Evolutionary conservation across 2,888 invertebrate genomes (phyloP).

Genomic region (Pristionchus arcanus): DNA sequence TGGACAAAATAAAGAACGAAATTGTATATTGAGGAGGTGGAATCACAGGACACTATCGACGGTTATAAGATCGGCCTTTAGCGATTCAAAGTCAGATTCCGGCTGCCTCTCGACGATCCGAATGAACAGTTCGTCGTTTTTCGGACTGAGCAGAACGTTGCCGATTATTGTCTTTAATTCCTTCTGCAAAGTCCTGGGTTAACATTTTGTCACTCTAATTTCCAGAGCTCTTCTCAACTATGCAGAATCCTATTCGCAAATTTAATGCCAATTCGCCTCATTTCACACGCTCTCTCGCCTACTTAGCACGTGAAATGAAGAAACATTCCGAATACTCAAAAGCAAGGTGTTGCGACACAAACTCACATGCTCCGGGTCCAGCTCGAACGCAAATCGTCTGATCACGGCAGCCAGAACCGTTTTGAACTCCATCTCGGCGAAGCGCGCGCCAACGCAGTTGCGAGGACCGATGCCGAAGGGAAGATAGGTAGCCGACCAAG

Average conservation of each 20-base stretch:
- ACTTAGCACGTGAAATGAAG: too few species aligned
- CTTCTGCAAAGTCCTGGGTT: neutral
- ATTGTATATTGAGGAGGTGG: too few species aligned
- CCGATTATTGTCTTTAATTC: neutral
- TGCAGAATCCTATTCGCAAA: too few species aligned
- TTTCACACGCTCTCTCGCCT: too few species aligned
- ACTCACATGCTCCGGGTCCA: slow-evolving; percentile 43
- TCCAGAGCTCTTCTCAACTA: too few species aligned
- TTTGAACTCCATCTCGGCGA: slow-evolving; percentile 56
- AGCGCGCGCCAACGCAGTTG: slow-evolving; percentile 54
- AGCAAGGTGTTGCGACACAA: too few species aligned
- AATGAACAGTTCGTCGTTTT: neutral
- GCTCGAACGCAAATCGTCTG: neutral
- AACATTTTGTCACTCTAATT: too few species aligned
- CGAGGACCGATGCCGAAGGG: slow-evolving; percentile 56
- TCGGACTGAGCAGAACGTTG: slow-evolving; percentile 13
- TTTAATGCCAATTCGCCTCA: too few species aligned
- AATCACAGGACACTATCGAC: neutral
- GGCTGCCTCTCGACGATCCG: neutral
- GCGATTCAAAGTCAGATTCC: neutral
- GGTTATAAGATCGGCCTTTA: neutral
- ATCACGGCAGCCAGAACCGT: slow-evolving; percentile 17
- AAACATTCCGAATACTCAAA: too few species aligned
- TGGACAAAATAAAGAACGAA: too few species aligned
- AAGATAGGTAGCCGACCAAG: slow-evolving; percentile 7